Percentiles rank a stretch among this genome's conserved stretches.
These are phyloP conservation scores for Onthophagus taurus DNA, from an alignment of 1,140 invertebrate genomes.

Conservation along the genomic window DNA sequence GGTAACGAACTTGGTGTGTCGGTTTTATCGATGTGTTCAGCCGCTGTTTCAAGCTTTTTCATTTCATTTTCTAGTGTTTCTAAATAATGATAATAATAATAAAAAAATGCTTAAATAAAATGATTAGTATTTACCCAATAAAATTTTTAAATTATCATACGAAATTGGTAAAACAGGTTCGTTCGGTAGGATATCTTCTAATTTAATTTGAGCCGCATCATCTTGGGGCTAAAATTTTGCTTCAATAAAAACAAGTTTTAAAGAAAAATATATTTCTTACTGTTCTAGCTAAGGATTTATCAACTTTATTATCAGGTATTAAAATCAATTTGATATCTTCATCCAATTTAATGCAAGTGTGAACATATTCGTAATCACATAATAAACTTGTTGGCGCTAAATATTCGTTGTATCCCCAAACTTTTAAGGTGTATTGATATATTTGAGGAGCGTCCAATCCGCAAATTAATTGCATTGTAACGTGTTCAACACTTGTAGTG, in stretches of 20 bases:
- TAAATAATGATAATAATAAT: conserved; percentile 13
- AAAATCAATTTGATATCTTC: conserved; percentile 77
- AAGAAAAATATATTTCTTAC: conserved; percentile 40
- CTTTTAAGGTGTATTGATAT: conserved; percentile 47
- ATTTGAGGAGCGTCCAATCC: conserved; percentile 52
- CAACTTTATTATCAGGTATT: conserved; percentile 53
- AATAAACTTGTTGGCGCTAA: conserved; percentile 56
- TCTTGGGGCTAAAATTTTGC: conserved; percentile 48
- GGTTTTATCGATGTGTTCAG: conserved; percentile 45
- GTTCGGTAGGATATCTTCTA: conserved; percentile 67
- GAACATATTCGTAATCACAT: conserved; percentile 86
- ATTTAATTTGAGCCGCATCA: conserved; percentile 59
- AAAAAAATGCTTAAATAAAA: not conserved
- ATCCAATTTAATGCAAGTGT: conserved; percentile 88
- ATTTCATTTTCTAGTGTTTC: conserved; percentile 77
- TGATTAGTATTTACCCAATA: conserved; percentile 63
- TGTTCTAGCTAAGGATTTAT: conserved; percentile 57
- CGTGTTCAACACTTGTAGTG: conserved; percentile 74
- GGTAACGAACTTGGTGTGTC: conserved; percentile 38
- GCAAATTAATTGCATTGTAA: conserved; percentile 78
- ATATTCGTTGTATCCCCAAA: conserved; percentile 75
- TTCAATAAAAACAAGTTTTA: not conserved
- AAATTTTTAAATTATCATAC: conserved; percentile 67
- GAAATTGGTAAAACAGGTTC: conserved; percentile 62
- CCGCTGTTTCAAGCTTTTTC: conserved; percentile 58